Conservation (phyloP, 2,888 invertebrate species). For the Meiosimyza platycephala region DNA sequence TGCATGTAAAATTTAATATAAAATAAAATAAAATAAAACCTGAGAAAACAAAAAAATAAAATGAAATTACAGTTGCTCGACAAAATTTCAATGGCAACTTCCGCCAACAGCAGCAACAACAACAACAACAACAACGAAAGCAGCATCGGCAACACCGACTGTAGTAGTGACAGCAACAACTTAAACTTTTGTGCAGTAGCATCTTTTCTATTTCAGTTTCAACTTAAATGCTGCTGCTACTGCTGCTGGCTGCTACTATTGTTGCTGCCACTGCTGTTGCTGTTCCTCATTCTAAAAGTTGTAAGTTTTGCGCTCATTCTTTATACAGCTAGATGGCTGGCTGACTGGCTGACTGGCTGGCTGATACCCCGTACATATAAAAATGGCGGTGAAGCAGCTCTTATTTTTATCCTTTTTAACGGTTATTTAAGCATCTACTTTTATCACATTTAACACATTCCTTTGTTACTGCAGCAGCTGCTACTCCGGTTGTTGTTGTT, state of each 20-base stretch:
- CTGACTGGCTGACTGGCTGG: no score
- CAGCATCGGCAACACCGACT: not conserved
- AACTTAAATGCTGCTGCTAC: not conserved
- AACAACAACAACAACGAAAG: conserved; percentile 9
- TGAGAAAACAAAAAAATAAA: conserved; percentile 31
- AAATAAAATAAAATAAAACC: conserved; percentile 8
- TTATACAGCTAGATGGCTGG: no score
- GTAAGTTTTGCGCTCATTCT: not conserved
- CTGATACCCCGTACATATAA: not conserved
- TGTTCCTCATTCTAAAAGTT: not conserved
- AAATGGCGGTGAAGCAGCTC: conserved; percentile 8
- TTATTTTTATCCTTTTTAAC: conserved; percentile 31
- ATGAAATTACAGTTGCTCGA: conserved; percentile 11
- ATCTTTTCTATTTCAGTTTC: not conserved
- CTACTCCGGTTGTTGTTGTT: not conserved
- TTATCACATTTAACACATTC: conserved; percentile 28
- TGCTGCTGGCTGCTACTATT: not conserved
- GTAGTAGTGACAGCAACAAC: conserved; percentile 8
- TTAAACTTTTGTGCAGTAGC: not conserved
- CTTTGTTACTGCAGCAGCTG: not conserved
- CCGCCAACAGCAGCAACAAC: conserved; percentile 21
- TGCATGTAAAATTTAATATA: conserved; percentile 23
- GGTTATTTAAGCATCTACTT: conserved; percentile 32
- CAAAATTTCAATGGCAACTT: conserved; percentile 40
- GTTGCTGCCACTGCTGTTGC: conserved; percentile 10